A percentile compares a stretch with the other conserved stretches of the same genome.
phyloP scores from a whole-genome alignment of 1,140 invertebrate genomes.

The Drosophila pseudoobscura region DNA sequence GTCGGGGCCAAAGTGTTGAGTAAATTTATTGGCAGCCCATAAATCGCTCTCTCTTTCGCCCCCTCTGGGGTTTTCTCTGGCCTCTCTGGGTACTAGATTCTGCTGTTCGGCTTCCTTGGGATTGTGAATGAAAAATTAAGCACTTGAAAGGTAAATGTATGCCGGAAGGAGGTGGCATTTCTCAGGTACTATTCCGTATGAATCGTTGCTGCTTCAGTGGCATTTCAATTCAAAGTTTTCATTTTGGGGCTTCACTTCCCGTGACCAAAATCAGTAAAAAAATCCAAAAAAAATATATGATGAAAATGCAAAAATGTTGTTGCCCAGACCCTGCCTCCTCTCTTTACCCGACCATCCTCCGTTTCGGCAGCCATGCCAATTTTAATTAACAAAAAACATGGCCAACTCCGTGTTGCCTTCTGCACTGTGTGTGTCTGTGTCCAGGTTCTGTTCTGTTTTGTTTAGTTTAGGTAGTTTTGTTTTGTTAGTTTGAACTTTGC shows the following conservation, averaged over 20 bases:
- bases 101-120: neutral
- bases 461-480: slow-evolving; percentile 44
- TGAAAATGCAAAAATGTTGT: slow-evolving; percentile 60
- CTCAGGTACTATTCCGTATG: neutral
- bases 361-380: slow-evolving; percentile 59
- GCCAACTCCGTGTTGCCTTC: slow-evolving; percentile 55
- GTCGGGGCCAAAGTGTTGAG: slow-evolving; percentile 72
- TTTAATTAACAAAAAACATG: slow-evolving; percentile 79
- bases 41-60: slow-evolving; percentile 56
- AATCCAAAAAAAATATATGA: slow-evolving; percentile 12
- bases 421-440: slow-evolving; percentile 19
- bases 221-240: slow-evolving; percentile 7
- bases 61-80: slow-evolving; percentile 16
- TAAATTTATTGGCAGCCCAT: slow-evolving; percentile 79
- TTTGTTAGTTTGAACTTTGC: slow-evolving; percentile 40
- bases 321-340: slow-evolving; percentile 1
- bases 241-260: neutral
- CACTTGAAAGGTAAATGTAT: slow-evolving; percentile 53
- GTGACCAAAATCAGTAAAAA: slow-evolving; percentile 15
- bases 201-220: slow-evolving; percentile 7
- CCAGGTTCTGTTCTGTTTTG: slow-evolving; percentile 36
- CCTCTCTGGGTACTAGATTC: neutral
- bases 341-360: neutral
- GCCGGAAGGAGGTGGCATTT: neutral
- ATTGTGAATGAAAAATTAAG: slow-evolving; percentile 56